Percentiles rank a stretch among this genome's conserved stretches.
Evolutionary conservation across 2,797 vertebrate genomes (phyloP).

Genomic region (Takifugu rubripes): DNA sequence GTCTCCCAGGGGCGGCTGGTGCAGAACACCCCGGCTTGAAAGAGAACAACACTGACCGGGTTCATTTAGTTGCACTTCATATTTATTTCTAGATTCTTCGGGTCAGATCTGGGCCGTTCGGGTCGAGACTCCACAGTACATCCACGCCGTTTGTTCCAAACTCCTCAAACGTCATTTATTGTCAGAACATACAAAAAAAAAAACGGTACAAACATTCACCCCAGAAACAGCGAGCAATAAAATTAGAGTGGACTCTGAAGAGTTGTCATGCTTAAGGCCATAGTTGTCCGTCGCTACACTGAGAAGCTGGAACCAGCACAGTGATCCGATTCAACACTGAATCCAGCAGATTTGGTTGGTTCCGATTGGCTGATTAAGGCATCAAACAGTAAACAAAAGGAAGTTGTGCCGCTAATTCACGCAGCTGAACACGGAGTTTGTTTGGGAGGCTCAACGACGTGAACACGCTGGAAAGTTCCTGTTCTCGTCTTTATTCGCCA

Average conservation of each 20-base stretch:
- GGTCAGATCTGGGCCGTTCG: too few species aligned
- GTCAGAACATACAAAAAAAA: constrained; percentile 48
- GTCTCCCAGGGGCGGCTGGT: too few species aligned
- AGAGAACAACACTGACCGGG: too few species aligned
- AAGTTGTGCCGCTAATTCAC: too few species aligned
- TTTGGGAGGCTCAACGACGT: too few species aligned
- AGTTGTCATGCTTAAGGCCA: constrained; percentile 49
- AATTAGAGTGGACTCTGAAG: constrained; percentile 11
- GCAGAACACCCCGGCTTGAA: too few species aligned
- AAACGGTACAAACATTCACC: constrained; percentile 59
- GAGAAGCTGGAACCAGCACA: constrained; percentile 1
- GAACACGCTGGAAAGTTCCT: too few species aligned
- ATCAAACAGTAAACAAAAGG: not conserved
- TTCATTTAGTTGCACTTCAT: too few species aligned
- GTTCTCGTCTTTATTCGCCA: too few species aligned
- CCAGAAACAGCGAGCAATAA: constrained; percentile 37
- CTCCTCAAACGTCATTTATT: constrained; percentile 48
- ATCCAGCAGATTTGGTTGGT: constrained; percentile 8
- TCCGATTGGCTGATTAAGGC: not conserved
- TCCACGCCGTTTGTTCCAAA: constrained; percentile 18
- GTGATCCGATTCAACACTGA: constrained; percentile 19
- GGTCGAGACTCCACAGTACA: too few species aligned
- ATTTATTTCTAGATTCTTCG: too few species aligned
- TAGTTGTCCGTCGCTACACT: constrained; percentile 7
- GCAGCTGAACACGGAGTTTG: too few species aligned